These are phyloP conservation scores for Limenitis camilla DNA, from an alignment of 2,888 invertebrate species.

Conservation along the genomic window DNA sequence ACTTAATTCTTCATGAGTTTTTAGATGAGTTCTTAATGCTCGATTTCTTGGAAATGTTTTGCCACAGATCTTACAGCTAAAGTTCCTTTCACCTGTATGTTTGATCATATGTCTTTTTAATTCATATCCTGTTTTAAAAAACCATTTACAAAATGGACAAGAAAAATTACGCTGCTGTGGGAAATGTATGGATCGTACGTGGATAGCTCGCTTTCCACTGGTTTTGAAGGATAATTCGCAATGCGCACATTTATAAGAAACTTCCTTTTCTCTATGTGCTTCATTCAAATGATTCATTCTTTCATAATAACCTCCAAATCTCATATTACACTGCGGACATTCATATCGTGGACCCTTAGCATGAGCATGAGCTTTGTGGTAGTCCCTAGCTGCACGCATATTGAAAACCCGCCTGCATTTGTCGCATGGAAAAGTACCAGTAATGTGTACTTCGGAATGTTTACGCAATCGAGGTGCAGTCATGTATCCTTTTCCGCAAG, in stretches of 20 bases:
- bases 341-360: constrained; percentile 56
- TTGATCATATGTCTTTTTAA: constrained; percentile 57
- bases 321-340: constrained; percentile 57
- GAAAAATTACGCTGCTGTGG: constrained; percentile 44
- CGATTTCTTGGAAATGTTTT: constrained; percentile 51
- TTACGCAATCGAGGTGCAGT: constrained; percentile 58
- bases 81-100: constrained; percentile 53
- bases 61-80: constrained; percentile 49
- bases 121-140: constrained; percentile 57
- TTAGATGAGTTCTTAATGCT: constrained; percentile 48
- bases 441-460: constrained; percentile 58
- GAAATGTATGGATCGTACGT: constrained; percentile 51
- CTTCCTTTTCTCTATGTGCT: constrained; percentile 52
- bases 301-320: constrained; percentile 57
- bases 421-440: constrained; percentile 57
- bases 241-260: constrained; percentile 50
- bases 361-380: constrained; percentile 54
- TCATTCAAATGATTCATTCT: constrained; percentile 59
- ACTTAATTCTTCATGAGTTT: constrained; percentile 48
- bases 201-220: constrained; percentile 53
- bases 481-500: constrained; percentile 65
- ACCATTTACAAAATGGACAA: constrained; percentile 55
- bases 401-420: constrained; percentile 52
- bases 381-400: constrained; percentile 56
- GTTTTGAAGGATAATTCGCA: constrained; percentile 58